These are phyloP conservation scores for Malthinus seriepunctatus DNA, from an alignment of 2,888 invertebrate species.

Conservation along the genomic window DNA sequence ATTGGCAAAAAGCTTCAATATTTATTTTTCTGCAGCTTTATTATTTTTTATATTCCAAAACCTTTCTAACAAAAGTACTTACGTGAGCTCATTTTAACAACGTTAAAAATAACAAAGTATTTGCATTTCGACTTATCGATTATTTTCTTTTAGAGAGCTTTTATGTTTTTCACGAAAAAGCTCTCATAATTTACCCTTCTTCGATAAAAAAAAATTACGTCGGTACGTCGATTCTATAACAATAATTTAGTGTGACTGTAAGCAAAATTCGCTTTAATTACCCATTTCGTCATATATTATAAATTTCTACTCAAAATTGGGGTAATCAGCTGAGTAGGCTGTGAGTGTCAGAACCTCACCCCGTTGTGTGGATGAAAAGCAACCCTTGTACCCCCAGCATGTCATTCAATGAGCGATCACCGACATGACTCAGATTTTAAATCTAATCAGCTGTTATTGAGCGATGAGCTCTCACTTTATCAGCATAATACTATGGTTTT, in stretches of 20 bases:
- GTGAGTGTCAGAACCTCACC: slow-evolving; percentile 21
- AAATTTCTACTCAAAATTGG: slow-evolving; percentile 23
- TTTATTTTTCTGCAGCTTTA: no score
- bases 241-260: not conserved
- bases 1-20: no score
- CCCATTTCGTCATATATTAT: slow-evolving; percentile 18
- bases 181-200: no score
- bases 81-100: no score
- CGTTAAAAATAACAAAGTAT: no score
- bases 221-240: no score
- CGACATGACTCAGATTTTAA: slow-evolving; percentile 42
- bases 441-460: slow-evolving; percentile 43
- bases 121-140: no score
- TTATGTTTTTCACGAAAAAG: no score
- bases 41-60: no score
- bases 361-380: slow-evolving; percentile 4
- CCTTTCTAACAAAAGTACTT: no score
- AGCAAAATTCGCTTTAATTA: slow-evolving; percentile 22
- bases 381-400: slow-evolving; percentile 22
- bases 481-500: slow-evolving; percentile 25
- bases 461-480: slow-evolving; percentile 33
- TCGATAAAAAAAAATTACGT: no score
- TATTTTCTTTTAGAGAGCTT: no score
- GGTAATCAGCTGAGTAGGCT: slow-evolving; percentile 30
- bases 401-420: slow-evolving; percentile 39